These are phyloP conservation scores for Channallabes apus DNA, from an alignment of 2,797 vertebrate genomes.

Conservation along the genomic window DNA sequence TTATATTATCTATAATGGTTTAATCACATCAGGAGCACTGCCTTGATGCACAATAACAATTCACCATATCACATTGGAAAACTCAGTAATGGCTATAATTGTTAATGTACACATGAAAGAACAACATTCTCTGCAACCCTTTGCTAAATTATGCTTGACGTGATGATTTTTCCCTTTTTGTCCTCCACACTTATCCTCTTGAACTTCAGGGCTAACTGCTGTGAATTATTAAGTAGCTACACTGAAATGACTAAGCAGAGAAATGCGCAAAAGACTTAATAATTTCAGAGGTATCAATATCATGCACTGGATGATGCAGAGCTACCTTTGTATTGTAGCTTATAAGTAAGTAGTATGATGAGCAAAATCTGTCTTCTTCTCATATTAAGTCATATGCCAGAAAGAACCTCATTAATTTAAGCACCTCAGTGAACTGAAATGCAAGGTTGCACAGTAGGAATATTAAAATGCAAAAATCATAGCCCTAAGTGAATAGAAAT, in stretches of 20 bases:
- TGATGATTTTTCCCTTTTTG: not conserved
- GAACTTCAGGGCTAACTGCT: not conserved
- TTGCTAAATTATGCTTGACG: not conserved
- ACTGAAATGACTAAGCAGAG: not conserved
- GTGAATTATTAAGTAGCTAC: not conserved
- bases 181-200: not conserved
- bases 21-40: not conserved
- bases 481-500: slow-evolving; percentile 6
- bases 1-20: slow-evolving; percentile 7
- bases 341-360: not conserved
- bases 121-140: not conserved
- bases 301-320: not conserved
- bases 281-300: not conserved
- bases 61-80: not conserved
- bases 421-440: too few species aligned
- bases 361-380: not conserved
- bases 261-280: not conserved
- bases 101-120: not conserved
- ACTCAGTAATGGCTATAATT: not conserved
- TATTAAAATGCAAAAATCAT: slow-evolving; percentile 6
- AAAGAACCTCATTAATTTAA: not conserved
- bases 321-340: not conserved
- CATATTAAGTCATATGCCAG: not conserved
- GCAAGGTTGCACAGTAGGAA: not conserved
- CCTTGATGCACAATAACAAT: not conserved